phyloP scores from a whole-genome alignment of 2,888 invertebrate genomes.

The Leptinotarsa juncta region DNA sequence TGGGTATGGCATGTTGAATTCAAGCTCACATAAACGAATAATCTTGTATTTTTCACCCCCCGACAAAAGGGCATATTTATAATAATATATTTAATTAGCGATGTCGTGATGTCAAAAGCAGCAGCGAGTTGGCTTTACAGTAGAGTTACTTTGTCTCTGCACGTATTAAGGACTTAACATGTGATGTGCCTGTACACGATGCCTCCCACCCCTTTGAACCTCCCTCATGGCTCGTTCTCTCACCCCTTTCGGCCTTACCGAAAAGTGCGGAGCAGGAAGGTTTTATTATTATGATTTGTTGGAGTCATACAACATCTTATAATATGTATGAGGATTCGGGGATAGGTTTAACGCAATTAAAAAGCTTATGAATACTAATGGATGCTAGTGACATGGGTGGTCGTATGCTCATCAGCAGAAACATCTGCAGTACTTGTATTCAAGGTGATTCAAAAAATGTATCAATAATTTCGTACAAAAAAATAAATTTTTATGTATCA shows the following conservation, averaged over 20 bases:
- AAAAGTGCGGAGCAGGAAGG: conserved; percentile 27
- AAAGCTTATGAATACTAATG: conserved; percentile 35
- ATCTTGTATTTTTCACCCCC: conserved; percentile 59
- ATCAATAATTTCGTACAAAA: too few relatives aligned
- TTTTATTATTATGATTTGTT: conserved; percentile 39
- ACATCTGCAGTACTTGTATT: too few relatives aligned
- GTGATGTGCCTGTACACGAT: conserved; percentile 58
- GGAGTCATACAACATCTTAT: conserved; percentile 30
- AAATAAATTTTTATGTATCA: too few relatives aligned
- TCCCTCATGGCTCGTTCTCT: conserved; percentile 33
- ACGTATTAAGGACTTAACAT: conserved; percentile 59
- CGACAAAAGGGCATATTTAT: conserved; percentile 60
- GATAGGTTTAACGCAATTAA: conserved; percentile 31
- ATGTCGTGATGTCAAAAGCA: conserved; percentile 64
- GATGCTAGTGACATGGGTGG: background rate
- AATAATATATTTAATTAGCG: conserved; percentile 65
- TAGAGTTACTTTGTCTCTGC: conserved; percentile 63
- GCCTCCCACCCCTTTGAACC: conserved; percentile 48
- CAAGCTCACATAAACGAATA: conserved; percentile 57
- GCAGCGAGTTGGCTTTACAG: conserved; percentile 60
- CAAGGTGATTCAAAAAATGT: too few relatives aligned
- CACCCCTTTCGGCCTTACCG: conserved; percentile 25
- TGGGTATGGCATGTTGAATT: conserved; percentile 51
- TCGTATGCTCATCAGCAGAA: too few relatives aligned
- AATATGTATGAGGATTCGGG: conserved; percentile 22